Base-by-base conservation (phyloP, 2,888 invertebrate species). In the Spodoptera exigua region DNA sequence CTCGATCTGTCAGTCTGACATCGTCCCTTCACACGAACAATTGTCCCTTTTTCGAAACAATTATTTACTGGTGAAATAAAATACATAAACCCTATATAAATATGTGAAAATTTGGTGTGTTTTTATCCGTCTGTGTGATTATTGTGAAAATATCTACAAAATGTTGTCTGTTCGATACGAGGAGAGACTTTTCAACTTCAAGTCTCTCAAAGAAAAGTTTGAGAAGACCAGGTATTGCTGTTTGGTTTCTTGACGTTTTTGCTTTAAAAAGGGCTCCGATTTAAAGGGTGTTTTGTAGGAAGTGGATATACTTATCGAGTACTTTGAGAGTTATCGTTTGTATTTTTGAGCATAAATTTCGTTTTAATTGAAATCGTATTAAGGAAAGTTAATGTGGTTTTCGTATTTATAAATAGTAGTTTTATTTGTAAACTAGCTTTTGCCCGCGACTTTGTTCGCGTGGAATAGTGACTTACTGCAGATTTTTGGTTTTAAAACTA, bases 171-270 rank as follows among this genome's bases (percentile, higher is more conserved):
- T 90, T 54, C 80, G 90, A 10, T 77, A 85, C 47, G 89, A 91
- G 9, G 90, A 91, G 36, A 84, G 93, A 56, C 87, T 90, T 46
- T 93, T 80, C 70, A 92, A 83, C 74, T 94, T 94, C 70, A 87
- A 91, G 60, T 87, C 85, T 61, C 73, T 93, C 27, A 93, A 90
- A 78, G 91, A 93, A 49, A 88, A 89, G 75, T 94, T 94, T 81
- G 93, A 94, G 73, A 61, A 83, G 62, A 65, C 83, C 60, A 93
- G 93, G 93, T 93, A 92, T 85, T 73, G 4, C 52, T 12, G 11
- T 27, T 27, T 18, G 21, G 11, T 40, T 35, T 17, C 5, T 10
- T 48, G 17, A 0, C 13, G 47, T 0, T 1, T 16, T 35, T 46
- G 2, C 3, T 18, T 18, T 3, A 27, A 9, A 27, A 9, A 2